Evolutionary conservation across 2,797 vertebrate species (phyloP), one percentile per base, ranked within the genome.

Genomic region (Ficedula albicollis): DNA sequence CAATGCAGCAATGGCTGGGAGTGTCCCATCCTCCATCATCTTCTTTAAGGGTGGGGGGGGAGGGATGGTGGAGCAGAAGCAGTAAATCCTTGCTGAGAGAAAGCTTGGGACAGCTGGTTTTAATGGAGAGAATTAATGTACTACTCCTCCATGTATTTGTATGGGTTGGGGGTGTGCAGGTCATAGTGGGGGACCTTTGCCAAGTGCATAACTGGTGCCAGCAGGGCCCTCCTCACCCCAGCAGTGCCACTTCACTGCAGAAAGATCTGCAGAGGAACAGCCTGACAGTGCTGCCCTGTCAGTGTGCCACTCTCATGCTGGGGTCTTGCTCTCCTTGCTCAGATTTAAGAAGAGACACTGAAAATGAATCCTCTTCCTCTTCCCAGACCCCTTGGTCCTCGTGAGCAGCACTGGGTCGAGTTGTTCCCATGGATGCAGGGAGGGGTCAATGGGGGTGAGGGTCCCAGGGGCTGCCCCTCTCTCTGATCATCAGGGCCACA

Each of bases 121-220:
- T 43, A 14, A 54, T 36, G 67, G n/a, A 56, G 70, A 12, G 34
- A 13, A 3, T 2, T 63, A 3, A 5, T 17, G 48, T n/a, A 3
- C 43, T 1, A 9, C 58, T 58, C 52, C 23, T 15, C 15, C 11
- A 6, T 5, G 9, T 3, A 10, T 6, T 9, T 30, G 41, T 20
- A 3, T 15, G 9, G 74, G 46, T 59, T 49, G 34, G 29, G n/a
- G 12, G n/a, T 1, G 11, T 6, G 44, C 48, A 32, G 51, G 10
- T 18, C 17, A 10, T 3, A 7, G 29, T 3, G 60, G 9, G 36
- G 27, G 14, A 6, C 25, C 38, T 58, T 49, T 4, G 6, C 15
- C 66, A 22, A 30, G 10, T 5, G 6, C 63, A 6, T 11, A 3
- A 1, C 5, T 0, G 0, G 15, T 27, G 51, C 46, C 3, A 19